A percentile compares a stretch with the other conserved stretches of the same genome.
phyloP scores from a whole-genome alignment of 2,888 invertebrate species.

The Catocala sponsa region DNA sequence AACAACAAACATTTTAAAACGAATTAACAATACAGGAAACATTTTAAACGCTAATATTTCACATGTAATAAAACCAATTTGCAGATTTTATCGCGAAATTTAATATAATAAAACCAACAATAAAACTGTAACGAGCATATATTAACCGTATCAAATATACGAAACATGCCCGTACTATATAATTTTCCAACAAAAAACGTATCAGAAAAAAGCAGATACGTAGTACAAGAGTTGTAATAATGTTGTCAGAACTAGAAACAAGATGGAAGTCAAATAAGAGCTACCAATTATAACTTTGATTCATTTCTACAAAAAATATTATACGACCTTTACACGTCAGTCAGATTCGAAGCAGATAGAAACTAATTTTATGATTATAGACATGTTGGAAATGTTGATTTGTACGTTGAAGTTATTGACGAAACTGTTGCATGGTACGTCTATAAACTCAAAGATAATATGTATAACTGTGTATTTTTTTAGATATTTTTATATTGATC shows the following conservation, averaged over 20 bases:
- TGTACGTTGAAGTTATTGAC: no score
- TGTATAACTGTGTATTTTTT: no score
- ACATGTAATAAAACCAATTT: background rate
- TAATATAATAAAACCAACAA: background rate
- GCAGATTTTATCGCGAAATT: background rate
- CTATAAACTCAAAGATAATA: no score
- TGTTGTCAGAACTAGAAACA: slow-evolving; percentile 36
- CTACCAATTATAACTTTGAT: slow-evolving; percentile 35
- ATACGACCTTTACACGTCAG: slow-evolving; percentile 13
- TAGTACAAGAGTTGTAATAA: slow-evolving; percentile 23
- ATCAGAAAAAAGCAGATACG: background rate
- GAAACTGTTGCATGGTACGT: no score
- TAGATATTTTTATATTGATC: no score
- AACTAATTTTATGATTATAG: no score
- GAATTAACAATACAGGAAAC: background rate
- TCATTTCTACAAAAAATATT: slow-evolving; percentile 33
- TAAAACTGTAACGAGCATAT: slow-evolving; percentile 4
- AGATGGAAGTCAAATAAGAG: slow-evolving; percentile 30
- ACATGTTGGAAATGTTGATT: no score
- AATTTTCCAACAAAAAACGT: slow-evolving; percentile 3
- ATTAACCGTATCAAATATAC: background rate
- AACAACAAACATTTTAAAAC: no score
- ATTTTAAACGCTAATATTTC: background rate
- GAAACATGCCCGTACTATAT: background rate
- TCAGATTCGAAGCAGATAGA: slow-evolving; percentile 15